phyloP scores from a whole-genome alignment of 2,888 invertebrate genomes.

The Lordiphosa fenestrarum region DNA sequence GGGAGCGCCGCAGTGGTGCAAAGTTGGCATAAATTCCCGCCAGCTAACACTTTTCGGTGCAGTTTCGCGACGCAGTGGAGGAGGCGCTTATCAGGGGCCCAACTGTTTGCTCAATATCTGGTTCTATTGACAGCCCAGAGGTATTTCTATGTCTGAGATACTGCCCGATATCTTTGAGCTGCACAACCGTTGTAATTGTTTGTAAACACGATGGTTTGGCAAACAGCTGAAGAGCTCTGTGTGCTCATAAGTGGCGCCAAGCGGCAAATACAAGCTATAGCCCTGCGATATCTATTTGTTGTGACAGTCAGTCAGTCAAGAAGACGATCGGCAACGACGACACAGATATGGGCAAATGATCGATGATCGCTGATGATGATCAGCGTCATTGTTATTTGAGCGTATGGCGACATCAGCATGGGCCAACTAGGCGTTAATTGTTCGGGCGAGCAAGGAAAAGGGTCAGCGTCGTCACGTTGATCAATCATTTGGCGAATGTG shows the following conservation, averaged over 20 bases:
- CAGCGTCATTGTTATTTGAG: constrained; percentile 35
- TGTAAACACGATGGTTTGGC: constrained; percentile 67
- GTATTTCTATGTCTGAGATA: constrained; percentile 25
- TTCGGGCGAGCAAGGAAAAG: constrained; percentile 7
- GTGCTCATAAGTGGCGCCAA: constrained; percentile 67
- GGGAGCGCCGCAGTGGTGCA: constrained; percentile 48
- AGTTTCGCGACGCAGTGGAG: constrained; percentile 35
- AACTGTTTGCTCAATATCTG: constrained; percentile 38
- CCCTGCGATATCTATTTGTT: constrained; percentile 36
- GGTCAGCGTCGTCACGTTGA: constrained; percentile 26
- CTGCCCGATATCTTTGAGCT: constrained; percentile 26
- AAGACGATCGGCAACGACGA: constrained; percentile 28
- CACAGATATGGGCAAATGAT: constrained; percentile 44
- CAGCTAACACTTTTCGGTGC: constrained; percentile 61
- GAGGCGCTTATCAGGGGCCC: constrained; percentile 32
- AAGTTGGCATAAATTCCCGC: constrained; percentile 77
- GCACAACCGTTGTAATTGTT: constrained; percentile 73
- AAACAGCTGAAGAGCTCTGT: constrained; percentile 56
- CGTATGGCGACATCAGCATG: constrained; percentile 43
- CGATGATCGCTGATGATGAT: constrained; percentile 59
- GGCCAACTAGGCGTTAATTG: constrained; percentile 29
- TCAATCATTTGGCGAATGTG: constrained; percentile 28
- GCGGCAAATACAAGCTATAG: constrained; percentile 57
- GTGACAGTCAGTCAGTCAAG: constrained; percentile 37
- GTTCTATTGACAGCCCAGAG: constrained; percentile 25